Conservation (phyloP, 2,113 vertebrate species). For the Diadophis punctatus region DNA sequence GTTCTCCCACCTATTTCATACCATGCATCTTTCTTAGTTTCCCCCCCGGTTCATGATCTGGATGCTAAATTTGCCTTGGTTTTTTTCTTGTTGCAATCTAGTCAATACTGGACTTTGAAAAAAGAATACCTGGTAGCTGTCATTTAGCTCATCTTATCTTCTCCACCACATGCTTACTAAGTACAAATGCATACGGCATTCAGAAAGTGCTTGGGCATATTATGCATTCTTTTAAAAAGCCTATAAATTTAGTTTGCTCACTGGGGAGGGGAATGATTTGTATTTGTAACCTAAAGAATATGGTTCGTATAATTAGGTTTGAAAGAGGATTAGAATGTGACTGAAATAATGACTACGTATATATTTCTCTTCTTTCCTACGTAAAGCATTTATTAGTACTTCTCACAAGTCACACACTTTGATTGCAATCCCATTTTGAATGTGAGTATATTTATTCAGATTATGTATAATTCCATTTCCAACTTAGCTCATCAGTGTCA, state of each 20-base stretch:
- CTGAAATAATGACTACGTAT: background rate
- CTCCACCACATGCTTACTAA: background rate
- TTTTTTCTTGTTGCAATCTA: background rate
- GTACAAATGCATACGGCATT: background rate
- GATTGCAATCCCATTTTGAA: constrained; percentile 24
- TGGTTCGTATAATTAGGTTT: background rate
- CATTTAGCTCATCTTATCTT: background rate
- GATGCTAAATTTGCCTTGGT: constrained; percentile 1
- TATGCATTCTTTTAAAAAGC: background rate
- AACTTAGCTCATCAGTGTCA: constrained; percentile 4
- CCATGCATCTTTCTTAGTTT: background rate
- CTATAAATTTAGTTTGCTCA: background rate
- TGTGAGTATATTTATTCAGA: constrained; percentile 22
- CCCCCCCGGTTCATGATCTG: background rate
- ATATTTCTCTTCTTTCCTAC: background rate
- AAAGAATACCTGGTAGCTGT: background rate
- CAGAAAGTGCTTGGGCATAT: background rate
- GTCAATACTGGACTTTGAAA: background rate
- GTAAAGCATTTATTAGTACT: constrained; percentile 21
- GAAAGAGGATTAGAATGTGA: constrained; percentile 2
- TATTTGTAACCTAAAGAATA: background rate
- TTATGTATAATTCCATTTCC: constrained; percentile 12
- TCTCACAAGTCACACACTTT: background rate
- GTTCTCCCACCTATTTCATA: background rate
- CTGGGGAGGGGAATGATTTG: background rate